Evolutionary conservation across 1,140 invertebrate genomes (phyloP).

Genomic region (Papilio aristodemus): DNA sequence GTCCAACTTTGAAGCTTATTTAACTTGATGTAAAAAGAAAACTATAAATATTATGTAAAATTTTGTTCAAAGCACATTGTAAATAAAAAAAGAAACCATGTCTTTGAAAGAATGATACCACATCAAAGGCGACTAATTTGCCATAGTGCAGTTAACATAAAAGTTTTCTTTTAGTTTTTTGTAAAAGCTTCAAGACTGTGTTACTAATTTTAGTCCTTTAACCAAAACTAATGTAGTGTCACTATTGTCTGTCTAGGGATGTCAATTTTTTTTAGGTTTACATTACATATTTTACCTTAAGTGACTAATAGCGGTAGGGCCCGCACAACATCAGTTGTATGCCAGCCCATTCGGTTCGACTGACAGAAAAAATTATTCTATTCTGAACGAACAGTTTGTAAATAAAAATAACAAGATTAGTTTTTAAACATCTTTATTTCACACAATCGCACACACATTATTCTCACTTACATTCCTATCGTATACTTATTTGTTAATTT

Average conservation of each 20-base stretch:
- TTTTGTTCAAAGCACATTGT: neutral
- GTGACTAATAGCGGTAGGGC: too few species aligned
- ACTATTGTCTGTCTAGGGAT: too few species aligned
- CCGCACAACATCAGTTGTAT: too few species aligned
- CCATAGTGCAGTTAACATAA: too few species aligned
- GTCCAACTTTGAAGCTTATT: neutral
- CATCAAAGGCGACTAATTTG: too few species aligned
- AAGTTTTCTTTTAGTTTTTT: too few species aligned
- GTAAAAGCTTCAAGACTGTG: too few species aligned
- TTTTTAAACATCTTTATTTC: slow-evolving; percentile 57
- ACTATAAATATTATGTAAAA: neutral
- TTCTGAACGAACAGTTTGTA: neutral
- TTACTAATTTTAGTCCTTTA: too few species aligned
- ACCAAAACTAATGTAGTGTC: too few species aligned
- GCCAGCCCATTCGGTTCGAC: too few species aligned
- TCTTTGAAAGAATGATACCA: neutral
- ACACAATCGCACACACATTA: slow-evolving; percentile 64
- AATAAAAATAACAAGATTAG: slow-evolving; percentile 43
- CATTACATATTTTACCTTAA: too few species aligned
- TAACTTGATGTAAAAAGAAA: neutral
- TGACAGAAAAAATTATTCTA: neutral
- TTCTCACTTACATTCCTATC: slow-evolving; percentile 67
- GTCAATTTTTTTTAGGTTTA: too few species aligned
- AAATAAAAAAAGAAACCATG: neutral
- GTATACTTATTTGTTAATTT: slow-evolving; percentile 76